Conservation (phyloP, 1,140 invertebrate species). For the Drosophila seguyi region DNA sequence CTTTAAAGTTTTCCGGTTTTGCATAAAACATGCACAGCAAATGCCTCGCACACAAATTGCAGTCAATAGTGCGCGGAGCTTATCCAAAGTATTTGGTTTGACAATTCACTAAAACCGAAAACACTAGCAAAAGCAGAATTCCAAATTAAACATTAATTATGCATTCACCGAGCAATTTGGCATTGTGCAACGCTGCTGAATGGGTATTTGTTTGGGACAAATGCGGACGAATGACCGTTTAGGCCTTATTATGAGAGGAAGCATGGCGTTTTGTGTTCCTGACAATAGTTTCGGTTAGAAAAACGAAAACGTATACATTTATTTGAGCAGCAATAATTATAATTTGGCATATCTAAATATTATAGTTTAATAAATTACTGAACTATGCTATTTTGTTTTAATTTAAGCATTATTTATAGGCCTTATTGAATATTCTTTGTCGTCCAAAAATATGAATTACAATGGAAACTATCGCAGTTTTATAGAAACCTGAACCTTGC, state of each 20-base stretch:
- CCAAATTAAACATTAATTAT: conserved; percentile 75
- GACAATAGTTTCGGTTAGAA: not conserved
- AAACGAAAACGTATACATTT: not conserved
- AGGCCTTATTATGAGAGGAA: conserved; percentile 15
- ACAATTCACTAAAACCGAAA: conserved; percentile 63
- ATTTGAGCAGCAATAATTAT: not conserved
- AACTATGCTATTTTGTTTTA: not conserved
- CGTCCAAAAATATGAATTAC: not conserved
- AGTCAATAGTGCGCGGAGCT: conserved; percentile 67
- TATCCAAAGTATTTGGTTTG: conserved; percentile 71
- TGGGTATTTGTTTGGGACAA: conserved; percentile 34
- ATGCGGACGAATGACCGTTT: conserved; percentile 15
- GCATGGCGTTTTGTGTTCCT: not conserved
- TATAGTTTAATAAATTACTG: not conserved
- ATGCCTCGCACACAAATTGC: conserved; percentile 52
- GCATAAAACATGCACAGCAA: conserved; percentile 73
- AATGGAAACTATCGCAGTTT: not conserved
- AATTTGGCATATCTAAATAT: not conserved
- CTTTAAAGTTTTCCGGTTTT: conserved; percentile 64
- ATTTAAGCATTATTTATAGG: not conserved
- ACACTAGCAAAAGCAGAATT: conserved; percentile 51
- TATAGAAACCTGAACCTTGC: not conserved
- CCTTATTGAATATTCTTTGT: not conserved
- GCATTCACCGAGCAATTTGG: conserved; percentile 46
- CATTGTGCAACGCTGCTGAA: conserved; percentile 18